Base-by-base conservation (phyloP, 2,797 vertebrate genomes). In the Gymnopithys bicolor region DNA sequence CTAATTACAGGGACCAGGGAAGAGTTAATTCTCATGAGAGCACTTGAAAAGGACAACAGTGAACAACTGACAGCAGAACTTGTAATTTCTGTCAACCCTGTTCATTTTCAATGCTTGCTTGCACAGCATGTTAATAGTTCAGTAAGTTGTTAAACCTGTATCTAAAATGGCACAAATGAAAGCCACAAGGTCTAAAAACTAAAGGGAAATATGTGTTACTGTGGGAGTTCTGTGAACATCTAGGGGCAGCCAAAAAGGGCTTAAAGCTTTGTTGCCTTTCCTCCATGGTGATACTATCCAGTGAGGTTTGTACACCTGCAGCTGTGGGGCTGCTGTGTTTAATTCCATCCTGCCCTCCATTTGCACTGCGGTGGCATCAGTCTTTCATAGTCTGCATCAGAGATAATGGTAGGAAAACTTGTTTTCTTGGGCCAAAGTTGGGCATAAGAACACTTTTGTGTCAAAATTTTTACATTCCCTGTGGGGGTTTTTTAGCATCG, bases 211-310 rank as follows among this genome's bases (percentile, higher is more conserved):
- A 13, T 1, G 8, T 12, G 9, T 37, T 51, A 18, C 11, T 70
- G 28, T 60, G 13, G 19, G 73, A 66, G 46, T 45, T 74, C n/a
- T 45, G 16, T 49, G 37, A 75, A 32, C 15, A 14, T 79, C 41
- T 49, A 45, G 55, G 28, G 39, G 59, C 24, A 79, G 63, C 14
- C 9, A 41, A 48, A 90, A 70, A 64, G 32, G 45, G 13, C 32
- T 33, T 3, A 45, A 78, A 59, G 1, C 15, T 60, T 56, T 70
- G 6, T 49, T 64, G 15, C 23, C 30, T 70, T 64, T 73, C 14
- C 21, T 71, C 10, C 23, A 2, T 0, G 13, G 37, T 35, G 25
- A 7, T 11, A 12, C 4, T 45, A 8, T 24, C 12, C 17, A 18
- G 19, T n/a, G 2, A 1, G 11, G 33, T 35, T 63, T 35, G 27